These are phyloP conservation scores for Scaptomyza reducta DNA, from an alignment of 2,888 invertebrate genomes.

Conservation along the genomic window DNA sequence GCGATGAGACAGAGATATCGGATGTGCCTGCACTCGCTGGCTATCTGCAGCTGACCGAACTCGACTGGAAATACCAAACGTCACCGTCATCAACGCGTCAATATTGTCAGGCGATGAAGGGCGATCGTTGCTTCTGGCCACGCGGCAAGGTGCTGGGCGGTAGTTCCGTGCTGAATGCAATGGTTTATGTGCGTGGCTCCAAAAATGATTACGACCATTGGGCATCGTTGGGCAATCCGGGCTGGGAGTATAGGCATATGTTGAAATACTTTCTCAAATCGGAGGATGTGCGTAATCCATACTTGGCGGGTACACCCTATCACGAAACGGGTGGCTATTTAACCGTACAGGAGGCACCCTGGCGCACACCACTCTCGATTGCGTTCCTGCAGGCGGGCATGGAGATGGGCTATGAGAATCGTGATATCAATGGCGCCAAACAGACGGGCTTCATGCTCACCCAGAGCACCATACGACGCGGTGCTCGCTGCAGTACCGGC, in stretches of 20 bases:
- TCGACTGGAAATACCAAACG: slow-evolving; percentile 97
- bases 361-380: slow-evolving; percentile 92
- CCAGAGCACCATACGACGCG: slow-evolving; percentile 93
- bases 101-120: slow-evolving; percentile 95
- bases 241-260: slow-evolving; percentile 93
- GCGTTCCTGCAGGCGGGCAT: slow-evolving; percentile 92
- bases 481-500: slow-evolving; percentile 93
- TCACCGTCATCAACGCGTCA: slow-evolving; percentile 90
- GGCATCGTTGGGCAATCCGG: slow-evolving; percentile 92
- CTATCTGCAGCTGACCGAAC: slow-evolving; percentile 92
- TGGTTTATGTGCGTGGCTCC: slow-evolving; percentile 96
- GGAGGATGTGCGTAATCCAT: slow-evolving; percentile 94
- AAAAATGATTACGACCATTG: slow-evolving; percentile 94
- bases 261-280: slow-evolving; percentile 94
- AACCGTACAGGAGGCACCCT: slow-evolving; percentile 93
- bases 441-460: slow-evolving; percentile 95
- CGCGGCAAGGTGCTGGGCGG: slow-evolving; percentile 96
- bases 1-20: slow-evolving; percentile 94
- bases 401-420: slow-evolving; percentile 92
- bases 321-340: slow-evolving; percentile 92
- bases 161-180: slow-evolving; percentile 93
- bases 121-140: slow-evolving; percentile 95
- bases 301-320: slow-evolving; percentile 89
- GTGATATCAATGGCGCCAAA: slow-evolving; percentile 92
- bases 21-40: slow-evolving; percentile 94